These are phyloP conservation scores for Tetropium fuscum DNA, from an alignment of 2,888 invertebrate genomes.

Conservation along the genomic window DNA sequence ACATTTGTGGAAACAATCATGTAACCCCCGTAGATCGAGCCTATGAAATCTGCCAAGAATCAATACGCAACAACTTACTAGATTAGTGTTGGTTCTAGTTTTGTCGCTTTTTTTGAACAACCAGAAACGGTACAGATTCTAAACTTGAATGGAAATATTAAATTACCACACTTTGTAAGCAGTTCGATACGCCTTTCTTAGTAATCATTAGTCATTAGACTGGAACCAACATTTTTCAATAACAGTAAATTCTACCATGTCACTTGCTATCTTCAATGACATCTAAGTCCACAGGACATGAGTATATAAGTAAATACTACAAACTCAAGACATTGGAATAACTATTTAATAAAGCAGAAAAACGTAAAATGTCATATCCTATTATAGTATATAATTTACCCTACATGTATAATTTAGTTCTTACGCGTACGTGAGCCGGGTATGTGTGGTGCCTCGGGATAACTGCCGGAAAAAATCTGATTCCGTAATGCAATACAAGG, in stretches of 20 bases:
- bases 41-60: too few species aligned
- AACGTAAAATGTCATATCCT: neutral
- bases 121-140: too few species aligned
- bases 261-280: neutral
- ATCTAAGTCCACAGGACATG: neutral
- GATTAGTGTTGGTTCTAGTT: too few species aligned
- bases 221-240: conserved; percentile 2
- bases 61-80: too few species aligned
- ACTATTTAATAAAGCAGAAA: neutral
- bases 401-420: neutral
- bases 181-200: too few species aligned
- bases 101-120: too few species aligned
- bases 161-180: too few species aligned
- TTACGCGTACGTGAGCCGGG: neutral
- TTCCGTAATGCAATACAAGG: neutral
- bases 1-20: too few species aligned
- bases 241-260: neutral
- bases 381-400: conserved; percentile 7
- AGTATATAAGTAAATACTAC: neutral
- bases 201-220: neutral
- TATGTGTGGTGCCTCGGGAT: conserved; percentile 1
- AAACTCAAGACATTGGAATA: neutral
- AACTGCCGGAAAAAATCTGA: neutral
- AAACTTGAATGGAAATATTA: too few species aligned
- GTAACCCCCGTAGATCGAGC: too few species aligned